Conservation (phyloP, 2,888 invertebrate species). For the Coleophora flavipennella region DNA sequence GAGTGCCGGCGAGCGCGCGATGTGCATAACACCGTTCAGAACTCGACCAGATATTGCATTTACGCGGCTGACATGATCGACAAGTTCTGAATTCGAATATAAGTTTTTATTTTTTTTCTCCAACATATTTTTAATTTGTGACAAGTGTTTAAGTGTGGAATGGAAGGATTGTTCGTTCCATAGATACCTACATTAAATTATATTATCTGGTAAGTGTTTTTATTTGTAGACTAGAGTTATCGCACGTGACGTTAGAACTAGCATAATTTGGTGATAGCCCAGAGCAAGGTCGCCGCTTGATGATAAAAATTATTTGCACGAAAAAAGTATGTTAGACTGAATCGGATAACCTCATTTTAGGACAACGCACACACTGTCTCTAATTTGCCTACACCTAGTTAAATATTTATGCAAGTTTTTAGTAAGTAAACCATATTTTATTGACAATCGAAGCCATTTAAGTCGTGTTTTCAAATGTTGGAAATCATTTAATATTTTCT, state of each 20-base stretch:
- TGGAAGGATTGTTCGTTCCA: conserved; percentile 20
- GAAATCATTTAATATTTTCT: too few relatives aligned
- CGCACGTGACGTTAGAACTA: conserved; percentile 52
- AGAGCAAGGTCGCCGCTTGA: conserved; percentile 63
- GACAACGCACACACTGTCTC: conserved; percentile 50
- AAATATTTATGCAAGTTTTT: conserved; percentile 6
- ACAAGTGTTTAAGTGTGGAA: conserved; percentile 28
- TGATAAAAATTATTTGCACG: conserved; percentile 70
- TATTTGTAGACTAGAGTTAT: conserved; percentile 40
- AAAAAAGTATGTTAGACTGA: conserved; percentile 62
- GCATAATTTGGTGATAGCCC: conserved; percentile 64
- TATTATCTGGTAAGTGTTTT: conserved; percentile 28
- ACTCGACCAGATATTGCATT: conserved; percentile 31
- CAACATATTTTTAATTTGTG: conserved; percentile 20
- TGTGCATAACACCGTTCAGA: conserved; percentile 37
- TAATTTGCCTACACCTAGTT: background rate
- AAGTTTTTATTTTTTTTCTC: conserved; percentile 17
- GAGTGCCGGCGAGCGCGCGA: conserved; percentile 56
- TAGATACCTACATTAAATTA: conserved; percentile 12
- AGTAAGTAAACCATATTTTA: conserved; percentile 8
- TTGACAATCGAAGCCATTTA: conserved; percentile 3
- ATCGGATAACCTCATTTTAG: conserved; percentile 67
- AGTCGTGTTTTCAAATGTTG: too few relatives aligned
- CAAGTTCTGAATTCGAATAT: conserved; percentile 17
- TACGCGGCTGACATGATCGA: conserved; percentile 26